Evolutionary conservation across 1,140 invertebrate species (phyloP).

Genomic region (Riptortus pedestris): DNA sequence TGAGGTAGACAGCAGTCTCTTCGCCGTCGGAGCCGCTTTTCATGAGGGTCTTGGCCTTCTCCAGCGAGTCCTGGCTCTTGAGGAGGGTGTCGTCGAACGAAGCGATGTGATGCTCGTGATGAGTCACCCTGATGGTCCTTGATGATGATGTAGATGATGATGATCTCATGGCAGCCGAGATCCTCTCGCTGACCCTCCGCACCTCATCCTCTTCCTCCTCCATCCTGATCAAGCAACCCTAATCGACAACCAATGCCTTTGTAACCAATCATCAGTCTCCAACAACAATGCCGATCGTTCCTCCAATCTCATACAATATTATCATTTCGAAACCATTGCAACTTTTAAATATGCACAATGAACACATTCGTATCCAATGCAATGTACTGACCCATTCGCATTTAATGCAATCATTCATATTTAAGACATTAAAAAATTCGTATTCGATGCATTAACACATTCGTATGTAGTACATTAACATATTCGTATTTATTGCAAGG

Average conservation of each 20-base stretch:
- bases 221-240: background rate
- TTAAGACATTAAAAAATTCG: too few species aligned
- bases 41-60: background rate
- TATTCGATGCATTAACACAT: too few species aligned
- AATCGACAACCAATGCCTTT: too few species aligned
- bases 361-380: too few species aligned
- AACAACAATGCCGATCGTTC: too few species aligned
- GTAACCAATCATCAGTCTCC: background rate
- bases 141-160: background rate
- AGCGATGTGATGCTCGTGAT: background rate
- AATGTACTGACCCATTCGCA: too few species aligned
- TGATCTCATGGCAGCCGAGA: background rate
- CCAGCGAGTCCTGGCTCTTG: background rate
- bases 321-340: too few species aligned
- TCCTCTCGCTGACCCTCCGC: background rate
- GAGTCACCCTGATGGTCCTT: background rate
- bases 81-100: slow-evolving; percentile 7
- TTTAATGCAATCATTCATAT: too few species aligned
- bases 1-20: background rate
- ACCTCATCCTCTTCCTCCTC: slow-evolving; percentile 4
- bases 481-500: too few species aligned
- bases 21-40: slow-evolving; percentile 14
- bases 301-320: too few species aligned
- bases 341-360: too few species aligned
- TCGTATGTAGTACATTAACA: too few species aligned